A percentile compares a stretch with the other conserved stretches of the same genome.
phyloP scores from a whole-genome alignment of 2,888 invertebrate genomes.

The Hecatera dysodea region DNA sequence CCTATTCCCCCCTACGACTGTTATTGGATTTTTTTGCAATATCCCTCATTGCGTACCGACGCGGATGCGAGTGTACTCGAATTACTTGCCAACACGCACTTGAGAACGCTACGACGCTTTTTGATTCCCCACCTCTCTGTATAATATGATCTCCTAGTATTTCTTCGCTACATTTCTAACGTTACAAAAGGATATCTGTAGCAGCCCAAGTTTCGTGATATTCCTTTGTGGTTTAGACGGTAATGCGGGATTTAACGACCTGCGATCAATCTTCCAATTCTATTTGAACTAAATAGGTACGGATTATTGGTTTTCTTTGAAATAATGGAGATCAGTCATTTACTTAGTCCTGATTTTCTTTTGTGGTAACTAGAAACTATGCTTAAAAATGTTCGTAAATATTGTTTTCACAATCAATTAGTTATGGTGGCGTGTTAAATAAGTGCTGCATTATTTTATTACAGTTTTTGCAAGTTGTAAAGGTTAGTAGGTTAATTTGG shows the following conservation, averaged over 20 bases:
- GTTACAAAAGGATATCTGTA: slow-evolving; percentile 63
- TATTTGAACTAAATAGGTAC: slow-evolving; percentile 45
- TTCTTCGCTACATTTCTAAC: slow-evolving; percentile 53
- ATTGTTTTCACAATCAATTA: slow-evolving; percentile 35
- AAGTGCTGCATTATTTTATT: slow-evolving; percentile 26
- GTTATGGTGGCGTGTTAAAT: slow-evolving; percentile 12
- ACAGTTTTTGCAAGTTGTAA: slow-evolving; percentile 40
- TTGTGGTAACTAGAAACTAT: neutral
- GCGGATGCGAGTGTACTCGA: slow-evolving; percentile 71
- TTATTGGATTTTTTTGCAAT: slow-evolving; percentile 87
- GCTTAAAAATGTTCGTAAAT: slow-evolving; percentile 6
- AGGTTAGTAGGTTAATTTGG: slow-evolving; percentile 49
- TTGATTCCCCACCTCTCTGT: slow-evolving; percentile 66
- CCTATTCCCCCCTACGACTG: slow-evolving; percentile 66
- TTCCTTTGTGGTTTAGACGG: slow-evolving; percentile 60
- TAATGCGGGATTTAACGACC: slow-evolving; percentile 50
- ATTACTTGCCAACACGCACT: slow-evolving; percentile 70
- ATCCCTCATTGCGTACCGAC: slow-evolving; percentile 81
- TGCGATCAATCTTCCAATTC: slow-evolving; percentile 54
- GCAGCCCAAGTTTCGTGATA: slow-evolving; percentile 49
- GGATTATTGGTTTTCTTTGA: slow-evolving; percentile 36
- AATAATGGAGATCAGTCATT: slow-evolving; percentile 31
- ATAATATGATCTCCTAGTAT: slow-evolving; percentile 66
- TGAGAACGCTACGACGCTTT: slow-evolving; percentile 67
- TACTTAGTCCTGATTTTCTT: neutral